Evolutionary conservation across 2,888 invertebrate genomes (phyloP).

Genomic region (Drosophila mettleri): DNA sequence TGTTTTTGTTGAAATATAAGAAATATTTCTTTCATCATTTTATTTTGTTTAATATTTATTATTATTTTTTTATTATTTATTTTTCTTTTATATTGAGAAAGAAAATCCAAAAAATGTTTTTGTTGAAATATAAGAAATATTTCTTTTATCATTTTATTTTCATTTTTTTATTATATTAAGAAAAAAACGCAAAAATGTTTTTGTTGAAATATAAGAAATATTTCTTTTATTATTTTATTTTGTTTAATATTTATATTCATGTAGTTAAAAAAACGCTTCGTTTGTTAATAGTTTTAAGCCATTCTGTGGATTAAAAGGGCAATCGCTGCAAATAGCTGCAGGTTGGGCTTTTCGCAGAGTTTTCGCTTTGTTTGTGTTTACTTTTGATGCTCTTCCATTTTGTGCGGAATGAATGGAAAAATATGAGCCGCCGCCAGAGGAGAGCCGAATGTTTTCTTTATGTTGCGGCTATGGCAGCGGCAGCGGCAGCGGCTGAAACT

Average conservation of each 20-base stretch:
- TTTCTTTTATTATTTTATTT: neutral
- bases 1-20: too few relatives aligned
- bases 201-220: too few relatives aligned
- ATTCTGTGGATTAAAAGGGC: conserved; percentile 34
- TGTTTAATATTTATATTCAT: too few relatives aligned
- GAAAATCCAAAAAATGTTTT: too few relatives aligned
- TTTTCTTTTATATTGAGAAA: too few relatives aligned
- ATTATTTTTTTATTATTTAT: too few relatives aligned
- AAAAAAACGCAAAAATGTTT: too few relatives aligned
- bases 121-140: too few relatives aligned
- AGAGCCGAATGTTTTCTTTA: conserved; percentile 14
- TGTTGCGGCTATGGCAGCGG: too few relatives aligned
- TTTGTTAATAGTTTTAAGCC: conserved; percentile 34
- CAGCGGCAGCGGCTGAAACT: conserved; percentile 18
- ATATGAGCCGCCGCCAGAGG: conserved; percentile 29
- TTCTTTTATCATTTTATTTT: too few relatives aligned
- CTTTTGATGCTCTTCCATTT: conserved; percentile 26
- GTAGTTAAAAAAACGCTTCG: conserved; percentile 16
- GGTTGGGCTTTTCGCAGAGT: conserved; percentile 19
- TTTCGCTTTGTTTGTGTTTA: conserved; percentile 36
- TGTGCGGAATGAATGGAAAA: conserved; percentile 35
- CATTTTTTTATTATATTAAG: neutral
- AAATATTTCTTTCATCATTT: too few relatives aligned
- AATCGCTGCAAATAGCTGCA: conserved; percentile 45
- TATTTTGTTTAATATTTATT: too few relatives aligned